Base-by-base conservation (phyloP, 2,113 vertebrate species). In the Indri indri region DNA sequence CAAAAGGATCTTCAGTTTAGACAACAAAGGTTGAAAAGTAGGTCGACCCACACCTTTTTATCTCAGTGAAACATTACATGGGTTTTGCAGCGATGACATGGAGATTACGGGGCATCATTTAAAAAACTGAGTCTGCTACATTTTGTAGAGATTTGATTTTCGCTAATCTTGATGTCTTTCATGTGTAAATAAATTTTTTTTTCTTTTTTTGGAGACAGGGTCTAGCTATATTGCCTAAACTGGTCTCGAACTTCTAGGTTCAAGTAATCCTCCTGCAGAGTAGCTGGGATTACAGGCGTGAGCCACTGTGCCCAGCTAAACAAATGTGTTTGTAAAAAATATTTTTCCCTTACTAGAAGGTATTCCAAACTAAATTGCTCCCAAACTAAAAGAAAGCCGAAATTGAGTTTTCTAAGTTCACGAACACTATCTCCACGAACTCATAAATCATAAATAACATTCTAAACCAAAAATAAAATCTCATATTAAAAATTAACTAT, bases 101-200 rank as follows among this genome's bases (percentile, higher is more conserved):
- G 52, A 90, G 70, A 91, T 52, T 71, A 47, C 8, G 34, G n/a
- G n/a, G 76, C 16, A 71, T 76, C 23, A 79, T 81, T 91, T 94
- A 20, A 66, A 96, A 94, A 95, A 92, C 20, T 37, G 17, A 66
- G 34, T 70, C 47, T 85, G 71, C 87, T 42, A 88, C 5, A 79
- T 54, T 94, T 95, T 77, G 17, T 34, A 97, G 32, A 79, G 70
- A 90, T 74, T 76, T 89, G 47, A 13, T 81, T 95, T 91, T 84
- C 74, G 80, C 30, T 83, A 70, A 83, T 71, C 32, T 94, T 95
- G 40, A 95, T 83, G 93, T 95, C 77, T 80, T 95, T 87, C 70
- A 82, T 89, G 40, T 4, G 18, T 71, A 94, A 92, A 88, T 52
- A 90, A 92, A 84, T 9, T 52, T 22, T 57, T 57, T 57, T 57